phyloP scores from a whole-genome alignment of 2,888 invertebrate species.

The Stegophylla sp. region DNA sequence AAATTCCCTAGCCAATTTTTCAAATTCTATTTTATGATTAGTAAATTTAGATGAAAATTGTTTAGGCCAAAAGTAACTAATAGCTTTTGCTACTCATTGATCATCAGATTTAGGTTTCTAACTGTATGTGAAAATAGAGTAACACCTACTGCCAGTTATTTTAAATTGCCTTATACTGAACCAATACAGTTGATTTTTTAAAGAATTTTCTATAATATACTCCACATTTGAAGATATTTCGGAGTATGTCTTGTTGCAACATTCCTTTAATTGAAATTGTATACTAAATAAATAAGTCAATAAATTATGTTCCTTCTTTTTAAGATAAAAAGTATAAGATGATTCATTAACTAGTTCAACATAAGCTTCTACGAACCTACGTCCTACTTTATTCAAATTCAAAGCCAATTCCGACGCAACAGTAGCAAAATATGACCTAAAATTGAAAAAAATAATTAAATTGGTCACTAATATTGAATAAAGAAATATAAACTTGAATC shows the following conservation, averaged over 20 bases:
- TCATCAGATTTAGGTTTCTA: background rate
- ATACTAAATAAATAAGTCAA: background rate
- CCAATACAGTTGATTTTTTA: background rate
- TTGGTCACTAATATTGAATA: background rate
- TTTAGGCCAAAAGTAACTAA: background rate
- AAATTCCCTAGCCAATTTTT: background rate
- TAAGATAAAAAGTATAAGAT: background rate
- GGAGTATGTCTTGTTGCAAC: background rate
- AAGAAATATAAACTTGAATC: background rate
- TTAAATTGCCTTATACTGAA: background rate
- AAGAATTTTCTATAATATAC: background rate
- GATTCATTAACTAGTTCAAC: too few species aligned
- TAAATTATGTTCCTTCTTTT: background rate
- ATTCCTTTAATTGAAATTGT: background rate
- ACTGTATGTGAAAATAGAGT: background rate
- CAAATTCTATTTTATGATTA: slow-evolving; percentile 2
- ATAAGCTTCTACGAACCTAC: background rate
- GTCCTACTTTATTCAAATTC: background rate
- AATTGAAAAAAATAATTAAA: background rate
- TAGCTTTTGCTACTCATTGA: background rate
- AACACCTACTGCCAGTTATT: slow-evolving; percentile 15
- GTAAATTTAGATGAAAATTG: slow-evolving; percentile 1
- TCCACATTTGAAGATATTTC: background rate
- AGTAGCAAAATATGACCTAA: background rate
- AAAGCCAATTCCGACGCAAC: background rate